These are phyloP conservation scores for Choloepus hoffmanni DNA, from an alignment of 2,113 vertebrate species.

Conservation along the genomic window DNA sequence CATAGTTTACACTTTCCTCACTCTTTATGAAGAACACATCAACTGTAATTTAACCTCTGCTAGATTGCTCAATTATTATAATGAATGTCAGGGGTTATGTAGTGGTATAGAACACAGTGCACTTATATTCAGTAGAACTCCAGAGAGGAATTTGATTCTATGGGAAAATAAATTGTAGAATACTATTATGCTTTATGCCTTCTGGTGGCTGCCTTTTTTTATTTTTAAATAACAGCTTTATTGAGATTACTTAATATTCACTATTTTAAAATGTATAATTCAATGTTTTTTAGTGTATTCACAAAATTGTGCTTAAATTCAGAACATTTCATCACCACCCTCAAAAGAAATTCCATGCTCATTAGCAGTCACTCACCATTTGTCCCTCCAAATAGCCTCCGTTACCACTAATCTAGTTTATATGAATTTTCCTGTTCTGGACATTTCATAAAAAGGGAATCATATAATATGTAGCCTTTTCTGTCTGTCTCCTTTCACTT, in stretches of 20 bases:
- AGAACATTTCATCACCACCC: neutral
- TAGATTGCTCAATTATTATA: neutral
- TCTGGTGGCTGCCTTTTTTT: neutral
- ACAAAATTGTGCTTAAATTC: neutral
- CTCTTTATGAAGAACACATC: neutral
- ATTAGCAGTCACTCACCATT: neutral
- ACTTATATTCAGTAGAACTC: neutral
- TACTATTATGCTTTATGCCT: neutral
- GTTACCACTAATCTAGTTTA: neutral
- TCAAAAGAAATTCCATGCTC: neutral
- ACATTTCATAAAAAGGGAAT: no score
- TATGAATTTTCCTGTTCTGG: neutral
- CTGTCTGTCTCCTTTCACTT: no score
- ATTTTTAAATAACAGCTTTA: neutral
- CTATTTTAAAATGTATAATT: no score
- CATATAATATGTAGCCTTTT: no score
- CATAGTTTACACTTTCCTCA: neutral
- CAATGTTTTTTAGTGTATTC: neutral
- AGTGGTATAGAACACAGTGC: neutral
- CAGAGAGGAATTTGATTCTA: conserved; percentile 22
- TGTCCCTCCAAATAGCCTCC: neutral
- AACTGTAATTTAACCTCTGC: neutral
- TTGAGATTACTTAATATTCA: neutral
- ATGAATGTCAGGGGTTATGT: neutral
- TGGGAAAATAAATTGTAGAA: neutral